Evolutionary conservation across 92 coral and sea anemone genomes (phyloP), one percentile per base, ranked within the genome.

Genomic region (Metridium senile): DNA sequence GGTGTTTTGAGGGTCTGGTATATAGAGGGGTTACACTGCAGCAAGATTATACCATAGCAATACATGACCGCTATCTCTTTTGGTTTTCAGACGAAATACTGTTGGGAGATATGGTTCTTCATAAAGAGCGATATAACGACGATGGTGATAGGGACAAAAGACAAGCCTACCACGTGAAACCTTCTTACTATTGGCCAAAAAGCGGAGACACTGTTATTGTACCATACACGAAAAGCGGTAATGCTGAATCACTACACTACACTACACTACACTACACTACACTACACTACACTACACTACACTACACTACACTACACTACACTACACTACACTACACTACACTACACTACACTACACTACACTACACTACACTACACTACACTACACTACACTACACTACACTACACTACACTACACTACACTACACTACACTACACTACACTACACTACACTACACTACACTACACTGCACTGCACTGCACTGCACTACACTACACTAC

Each of bases 201-300:
- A 63, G 69, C 28, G 69, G 69, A 22, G 39, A 28, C 31, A 63
- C 69, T 31, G 69, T 63, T 11, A 63, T 20, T 6, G 17, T 63
- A 28, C 69, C 69, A 28, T 63, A 63, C 22, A 63, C 69, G 7
- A 26, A 1, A 28, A 63, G 66, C 18, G 66, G 66, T 59, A 39
- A 16, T 54, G 25, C 23, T 21, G 4, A 16, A 21, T 54, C 13
- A 54, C 61, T 9, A 54, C 61, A n/a, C 49, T 4, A 13, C 13
- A 39, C 49, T 4, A 4, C 6, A 39, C 49, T 39, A 39, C 49
- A 39, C 13, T 4, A 39, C 49, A 39, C 6, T 39, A 39, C 49
- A 39, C n/a, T n/a, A 45, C 51, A 7, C n/a, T 39, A 39, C 49
- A 39, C 49, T 39, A 39, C 49, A 39, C 8, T 39, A 39, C 49